Evolutionary conservation across 2,113 vertebrate genomes (phyloP).

Genomic region (Mesocricetus auratus): DNA sequence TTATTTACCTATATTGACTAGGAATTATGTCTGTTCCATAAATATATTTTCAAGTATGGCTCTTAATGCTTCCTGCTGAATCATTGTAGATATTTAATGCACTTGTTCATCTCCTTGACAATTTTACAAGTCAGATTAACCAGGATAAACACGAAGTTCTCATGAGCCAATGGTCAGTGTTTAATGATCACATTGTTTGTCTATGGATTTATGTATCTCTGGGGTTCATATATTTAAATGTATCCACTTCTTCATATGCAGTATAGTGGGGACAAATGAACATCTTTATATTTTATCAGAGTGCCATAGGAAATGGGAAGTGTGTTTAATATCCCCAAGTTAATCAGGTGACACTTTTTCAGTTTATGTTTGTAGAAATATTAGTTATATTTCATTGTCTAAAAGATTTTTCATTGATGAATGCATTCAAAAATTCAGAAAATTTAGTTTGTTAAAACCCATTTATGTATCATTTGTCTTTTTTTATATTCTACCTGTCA

Average conservation of each 20-base stretch:
- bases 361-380: neutral
- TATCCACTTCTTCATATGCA: neutral
- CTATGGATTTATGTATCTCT: neutral
- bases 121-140: neutral
- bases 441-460: constrained; percentile 78
- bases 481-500: constrained; percentile 71
- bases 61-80: neutral
- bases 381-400: neutral
- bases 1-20: constrained; percentile 27
- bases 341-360: neutral
- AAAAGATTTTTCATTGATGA: constrained; percentile 38
- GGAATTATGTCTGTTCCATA: neutral
- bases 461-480: constrained; percentile 79
- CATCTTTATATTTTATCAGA: neutral
- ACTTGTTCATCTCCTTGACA: neutral
- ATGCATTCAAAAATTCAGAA: constrained; percentile 72
- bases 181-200: neutral
- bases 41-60: constrained; percentile 18
- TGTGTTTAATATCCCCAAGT: neutral
- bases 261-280: neutral
- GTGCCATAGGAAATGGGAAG: neutral
- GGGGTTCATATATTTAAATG: neutral
- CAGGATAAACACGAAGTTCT: neutral
- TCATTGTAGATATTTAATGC: neutral
- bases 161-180: neutral